Conservation (phyloP, 2,888 invertebrate species). For the Strigamia crassipes region DNA sequence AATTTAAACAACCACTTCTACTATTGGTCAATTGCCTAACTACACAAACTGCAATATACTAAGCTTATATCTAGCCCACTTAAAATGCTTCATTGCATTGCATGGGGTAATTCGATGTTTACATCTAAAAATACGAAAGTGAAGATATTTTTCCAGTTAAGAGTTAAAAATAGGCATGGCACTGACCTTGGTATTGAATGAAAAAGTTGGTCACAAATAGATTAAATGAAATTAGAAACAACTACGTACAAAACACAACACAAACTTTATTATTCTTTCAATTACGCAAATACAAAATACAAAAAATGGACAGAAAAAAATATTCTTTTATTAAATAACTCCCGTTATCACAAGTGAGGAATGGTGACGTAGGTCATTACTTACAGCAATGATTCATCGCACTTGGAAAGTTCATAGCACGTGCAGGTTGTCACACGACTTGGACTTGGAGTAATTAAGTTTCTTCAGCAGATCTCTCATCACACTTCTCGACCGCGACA, state of each 20-base stretch:
- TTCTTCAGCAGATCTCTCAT: conserved; percentile 52
- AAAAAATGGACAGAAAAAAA: background rate
- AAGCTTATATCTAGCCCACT: too few relatives aligned
- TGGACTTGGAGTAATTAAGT: conserved; percentile 53
- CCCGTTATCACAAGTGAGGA: conserved; percentile 34
- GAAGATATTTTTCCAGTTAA: background rate
- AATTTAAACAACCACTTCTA: too few relatives aligned
- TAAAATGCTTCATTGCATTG: background rate
- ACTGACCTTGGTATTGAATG: conserved; percentile 20
- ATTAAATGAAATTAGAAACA: conserved; percentile 32
- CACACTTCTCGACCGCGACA: conserved; percentile 50
- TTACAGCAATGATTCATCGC: background rate
- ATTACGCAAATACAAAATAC: background rate
- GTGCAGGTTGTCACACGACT: conserved; percentile 59
- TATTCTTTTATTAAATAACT: background rate
- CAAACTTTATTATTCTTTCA: background rate
- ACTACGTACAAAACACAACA: background rate
- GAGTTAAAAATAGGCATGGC: background rate
- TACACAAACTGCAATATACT: too few relatives aligned
- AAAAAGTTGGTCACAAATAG: background rate
- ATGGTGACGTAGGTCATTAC: background rate
- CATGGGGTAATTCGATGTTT: background rate
- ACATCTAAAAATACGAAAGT: background rate
- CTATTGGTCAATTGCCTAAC: too few relatives aligned
- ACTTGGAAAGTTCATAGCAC: conserved; percentile 51